Evolutionary conservation across 2,113 vertebrate genomes (phyloP).

Genomic region (Athene cunicularia): DNA sequence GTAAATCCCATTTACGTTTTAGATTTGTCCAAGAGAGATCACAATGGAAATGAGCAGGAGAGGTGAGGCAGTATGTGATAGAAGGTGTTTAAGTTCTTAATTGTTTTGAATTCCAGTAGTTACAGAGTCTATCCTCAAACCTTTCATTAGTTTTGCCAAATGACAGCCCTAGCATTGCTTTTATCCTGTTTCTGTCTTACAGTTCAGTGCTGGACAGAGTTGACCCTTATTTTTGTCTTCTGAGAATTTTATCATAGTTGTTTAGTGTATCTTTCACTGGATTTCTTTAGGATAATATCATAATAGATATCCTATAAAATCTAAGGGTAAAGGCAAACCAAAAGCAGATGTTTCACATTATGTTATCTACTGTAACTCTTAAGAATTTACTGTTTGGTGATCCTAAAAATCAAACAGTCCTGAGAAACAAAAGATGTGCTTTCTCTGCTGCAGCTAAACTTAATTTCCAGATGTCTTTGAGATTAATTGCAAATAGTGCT

Average conservation of each 20-base stretch:
- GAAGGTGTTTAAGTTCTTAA: neutral
- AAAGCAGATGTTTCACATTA: neutral
- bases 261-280: neutral
- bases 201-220: neutral
- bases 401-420: neutral
- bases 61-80: neutral
- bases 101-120: neutral
- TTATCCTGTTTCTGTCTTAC: neutral
- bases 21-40: neutral
- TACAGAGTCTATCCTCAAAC: neutral
- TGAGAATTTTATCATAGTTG: neutral
- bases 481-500: neutral
- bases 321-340: neutral
- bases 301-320: neutral
- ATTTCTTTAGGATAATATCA: neutral
- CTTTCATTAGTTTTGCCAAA: conserved; percentile 14
- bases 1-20: neutral
- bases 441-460: neutral
- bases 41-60: neutral
- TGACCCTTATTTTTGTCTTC: neutral
- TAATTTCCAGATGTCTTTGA: neutral
- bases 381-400: neutral
- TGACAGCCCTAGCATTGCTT: neutral
- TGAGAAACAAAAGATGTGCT: neutral
- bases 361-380: neutral